phyloP scores from a whole-genome alignment of 2,797 vertebrate species.

The Passerculus sandwichensis region DNA sequence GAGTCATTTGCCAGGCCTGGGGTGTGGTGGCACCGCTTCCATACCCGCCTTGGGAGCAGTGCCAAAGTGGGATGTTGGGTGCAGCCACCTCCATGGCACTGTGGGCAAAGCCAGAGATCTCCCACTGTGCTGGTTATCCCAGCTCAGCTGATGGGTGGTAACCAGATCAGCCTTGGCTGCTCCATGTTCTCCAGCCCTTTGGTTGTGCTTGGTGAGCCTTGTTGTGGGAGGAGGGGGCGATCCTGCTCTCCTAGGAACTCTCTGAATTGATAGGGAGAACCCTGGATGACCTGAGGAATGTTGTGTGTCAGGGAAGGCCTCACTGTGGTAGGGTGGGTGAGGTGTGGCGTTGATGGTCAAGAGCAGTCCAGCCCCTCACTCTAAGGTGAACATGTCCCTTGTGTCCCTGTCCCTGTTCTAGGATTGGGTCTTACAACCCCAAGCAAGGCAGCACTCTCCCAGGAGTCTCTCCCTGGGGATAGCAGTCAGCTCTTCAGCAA shows the following conservation, averaged over 20 bases:
- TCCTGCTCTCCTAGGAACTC: background rate
- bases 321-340: background rate
- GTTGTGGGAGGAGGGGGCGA: conserved; percentile 26
- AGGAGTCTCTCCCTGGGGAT: background rate
- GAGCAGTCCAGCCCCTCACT: background rate
- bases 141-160: background rate
- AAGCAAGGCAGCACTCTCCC: background rate
- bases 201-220: background rate
- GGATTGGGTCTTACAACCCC: background rate
- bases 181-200: background rate
- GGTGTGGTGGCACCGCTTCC: background rate
- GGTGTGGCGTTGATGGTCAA: background rate
- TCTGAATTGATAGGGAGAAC: background rate
- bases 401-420: background rate
- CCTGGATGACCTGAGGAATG: background rate
- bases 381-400: accelerated
- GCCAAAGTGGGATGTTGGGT: background rate
- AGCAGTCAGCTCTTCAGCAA: background rate
- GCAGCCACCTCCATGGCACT: accelerated
- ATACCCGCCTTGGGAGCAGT: accelerated
- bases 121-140: accelerated
- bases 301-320: background rate
- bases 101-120: accelerated
- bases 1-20: background rate
- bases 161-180: background rate